Base-by-base conservation (phyloP, 2,797 vertebrate genomes). In the Vultur gryphus region DNA sequence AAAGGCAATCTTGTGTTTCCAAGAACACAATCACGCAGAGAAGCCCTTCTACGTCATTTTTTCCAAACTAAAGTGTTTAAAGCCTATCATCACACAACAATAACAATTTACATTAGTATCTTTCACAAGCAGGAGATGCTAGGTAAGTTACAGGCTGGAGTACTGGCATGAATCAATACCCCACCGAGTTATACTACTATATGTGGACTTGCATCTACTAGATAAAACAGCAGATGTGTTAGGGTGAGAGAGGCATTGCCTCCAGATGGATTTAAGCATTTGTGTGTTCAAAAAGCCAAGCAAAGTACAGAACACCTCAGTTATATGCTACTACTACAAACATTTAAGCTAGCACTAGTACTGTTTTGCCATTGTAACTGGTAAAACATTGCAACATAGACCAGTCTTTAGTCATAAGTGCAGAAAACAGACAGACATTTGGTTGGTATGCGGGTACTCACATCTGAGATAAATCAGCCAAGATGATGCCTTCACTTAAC, bases 131-230 rank as follows among this genome's bases (percentile, higher is more conserved):
- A 92, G 64, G 20, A 79, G 9, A 39, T 48, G 9, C 25, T 73
- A 51, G 20, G 23, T 55, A n/a, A 9, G 13, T 17, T 26, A 79
- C 31, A 73, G 33, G 37, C 64, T 29, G 21, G 28, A 86, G 7
- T 3, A 16, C 7, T 23, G 0, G 9, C 26, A 76, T 3, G 2
- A 82, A 84, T 55, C 33, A 35, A 35, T 24, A 9, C 8, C 10
- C 25, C 13, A 43, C 16, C 1, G 6, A 90, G 21, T n/a, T 62
- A 80, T 0, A 0, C 29, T 57, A 17, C 17, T 29, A 1, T 29
- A 33, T 0, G 0, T 2, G 1, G 35, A 43, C n/a, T 79, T 48
- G 1, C 4, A 67, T 19, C 29, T 41, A 37, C 9, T 8, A 5
- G 4, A 39, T 25, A n/a, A 24, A n/a, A 39, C 9, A 76, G 13